phyloP scores from a whole-genome alignment of 1,140 invertebrate species.

The Episyrphus balteatus region DNA sequence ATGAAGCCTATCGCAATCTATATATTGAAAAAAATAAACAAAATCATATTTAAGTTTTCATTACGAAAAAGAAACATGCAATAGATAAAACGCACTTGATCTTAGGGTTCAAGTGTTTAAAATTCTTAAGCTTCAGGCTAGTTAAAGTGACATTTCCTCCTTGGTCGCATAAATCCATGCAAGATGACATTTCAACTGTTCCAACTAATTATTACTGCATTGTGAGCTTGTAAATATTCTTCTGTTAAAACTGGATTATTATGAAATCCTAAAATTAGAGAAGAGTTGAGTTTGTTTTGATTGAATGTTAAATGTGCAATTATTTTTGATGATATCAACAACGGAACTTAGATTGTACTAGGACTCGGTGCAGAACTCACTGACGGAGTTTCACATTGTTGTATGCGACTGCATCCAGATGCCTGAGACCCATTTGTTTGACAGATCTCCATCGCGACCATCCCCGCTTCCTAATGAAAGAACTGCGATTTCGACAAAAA shows the following conservation, averaged over 20 bases:
- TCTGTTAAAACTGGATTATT: slow-evolving; percentile 69
- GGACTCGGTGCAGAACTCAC: neutral
- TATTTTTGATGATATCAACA: slow-evolving; percentile 19
- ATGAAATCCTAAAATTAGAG: slow-evolving; percentile 18
- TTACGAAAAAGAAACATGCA: no score
- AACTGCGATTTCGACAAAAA: no score
- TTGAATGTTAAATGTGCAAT: slow-evolving; percentile 39
- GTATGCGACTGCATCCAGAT: no score
- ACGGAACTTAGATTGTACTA: no score
- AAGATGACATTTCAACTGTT: slow-evolving; percentile 66
- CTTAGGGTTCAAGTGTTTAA: no score
- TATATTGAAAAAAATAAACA: no score
- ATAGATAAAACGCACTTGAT: no score
- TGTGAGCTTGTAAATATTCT: slow-evolving; percentile 72
- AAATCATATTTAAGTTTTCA: no score
- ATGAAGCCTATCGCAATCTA: no score
- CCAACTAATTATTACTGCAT: slow-evolving; percentile 83
- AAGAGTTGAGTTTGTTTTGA: slow-evolving; percentile 1
- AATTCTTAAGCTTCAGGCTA: slow-evolving; percentile 76
- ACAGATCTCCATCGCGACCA: slow-evolving; percentile 10
- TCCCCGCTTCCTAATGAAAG: no score
- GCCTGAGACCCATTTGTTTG: slow-evolving; percentile 10
- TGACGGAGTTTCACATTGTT: neutral
- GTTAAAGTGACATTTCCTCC: slow-evolving; percentile 73
- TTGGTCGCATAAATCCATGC: slow-evolving; percentile 73